Evolutionary conservation across 2,888 invertebrate genomes (phyloP), one percentile per base, ranked within the genome.

Genomic region (Nomada hirtipes): DNA sequence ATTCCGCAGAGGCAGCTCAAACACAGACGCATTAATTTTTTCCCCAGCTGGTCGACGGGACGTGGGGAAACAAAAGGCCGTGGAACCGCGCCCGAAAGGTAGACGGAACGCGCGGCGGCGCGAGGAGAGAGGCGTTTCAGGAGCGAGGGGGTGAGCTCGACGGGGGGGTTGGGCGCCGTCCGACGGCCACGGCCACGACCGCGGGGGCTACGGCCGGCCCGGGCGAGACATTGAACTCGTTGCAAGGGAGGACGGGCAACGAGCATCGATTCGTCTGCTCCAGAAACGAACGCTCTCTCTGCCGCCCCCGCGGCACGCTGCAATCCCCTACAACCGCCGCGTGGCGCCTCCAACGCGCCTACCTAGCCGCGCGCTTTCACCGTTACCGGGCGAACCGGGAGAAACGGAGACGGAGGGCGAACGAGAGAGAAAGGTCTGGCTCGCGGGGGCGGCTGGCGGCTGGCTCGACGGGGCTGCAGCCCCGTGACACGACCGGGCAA

Each of bases 211-310:
- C 82, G 84, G 89, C 86, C 88, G 84, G 91, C 91, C 92, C 92
- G 92, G 92, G 92, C 92, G 92, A 92, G 92, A 92, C 92, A 92
- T 92, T 92, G 92, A 92, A 92, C 92, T 92, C 92, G 90, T 89
- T 91, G 91, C 89, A 90, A 89, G 83, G 90, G 90, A 85, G 89
- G 87, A 86, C 84, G 89, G 89, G 89, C 89, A 89, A 86, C 89
- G 90, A 86, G 88, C 91, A 91, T 92, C 91, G 92, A 92, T 92
- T 92, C 90, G 92, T 90, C 92, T 92, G 92, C 91, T 92, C 91
- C 88, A 92, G 91, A 92, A 91, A 91, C 90, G 91, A 89, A 86
- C 87, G 76, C 79, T 52, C 74, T 52, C 77, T 42, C 72, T 47
- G 23, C 73, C 79, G 42, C 78, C 76, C 73, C 76, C 70, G 26